Evolutionary conservation across 2,888 invertebrate genomes (phyloP), one percentile per base, ranked within the genome.

Genomic region (Melikaiella ostensackeni): DNA sequence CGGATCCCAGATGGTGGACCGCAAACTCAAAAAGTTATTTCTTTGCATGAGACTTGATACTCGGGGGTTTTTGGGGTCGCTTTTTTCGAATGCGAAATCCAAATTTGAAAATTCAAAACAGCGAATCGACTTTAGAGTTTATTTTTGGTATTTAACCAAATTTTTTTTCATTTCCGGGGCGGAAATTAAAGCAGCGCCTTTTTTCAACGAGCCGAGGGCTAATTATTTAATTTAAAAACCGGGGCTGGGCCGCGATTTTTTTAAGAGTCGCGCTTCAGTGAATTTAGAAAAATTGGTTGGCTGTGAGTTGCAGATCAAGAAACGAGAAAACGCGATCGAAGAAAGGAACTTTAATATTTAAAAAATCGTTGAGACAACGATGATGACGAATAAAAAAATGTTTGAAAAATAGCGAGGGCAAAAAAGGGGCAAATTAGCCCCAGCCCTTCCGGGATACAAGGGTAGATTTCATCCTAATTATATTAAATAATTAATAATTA

Each of bases 391-490:
- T 46, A 30, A 30, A 4, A 70, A 70, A 80, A 78, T 79, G 79
- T 81, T 70, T 80, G 79, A 82, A 77, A 80, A 84, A 83, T 81
- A 82, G 82, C 62, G 62, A 77, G 38, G 57, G 33, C 35, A 76
- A 42, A 66, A 79, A 77, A 79, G 75, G 73, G 78, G 66, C 75
- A 77, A 75, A 79, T 77, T 79, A 77, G 76, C 64, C 79, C 81
- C 82, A 82, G 83, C 85, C 86, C 84, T 86, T 88, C 90, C 90
- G 91, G 90, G 87, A 90, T 90, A 91, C 88, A 91, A 91, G 90
- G 91, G 90, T 91, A 91, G 90, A 88, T 84, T 85, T 84, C 84
- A 84, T 87, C 88, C 88, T 87, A 88, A 88, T 85, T 83, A 83
- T 84, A 85, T 84, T 78, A 79, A 81, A 82, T 80, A 82, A 81